Evolutionary conservation across 2,888 invertebrate genomes (phyloP), one percentile per base, ranked within the genome.

Genomic region (Cryptophagus acutangulus): DNA sequence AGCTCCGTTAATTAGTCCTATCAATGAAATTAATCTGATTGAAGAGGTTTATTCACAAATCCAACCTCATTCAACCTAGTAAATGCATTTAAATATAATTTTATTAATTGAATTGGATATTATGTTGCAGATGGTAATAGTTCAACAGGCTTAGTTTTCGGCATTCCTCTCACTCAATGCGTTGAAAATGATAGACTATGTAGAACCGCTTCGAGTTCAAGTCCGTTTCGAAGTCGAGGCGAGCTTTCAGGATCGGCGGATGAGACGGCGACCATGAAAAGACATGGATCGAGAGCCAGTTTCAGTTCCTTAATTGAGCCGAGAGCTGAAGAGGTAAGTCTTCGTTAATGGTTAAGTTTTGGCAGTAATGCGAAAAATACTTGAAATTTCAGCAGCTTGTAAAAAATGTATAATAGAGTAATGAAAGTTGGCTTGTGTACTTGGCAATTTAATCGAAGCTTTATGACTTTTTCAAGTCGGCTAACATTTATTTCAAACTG

Each of bases 101-200:
- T 20, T 26, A n/a, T 3, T n/a, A 26, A 6, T n/a, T 26, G 12
- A 6, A 3, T 8, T 26, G 3, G n/a, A n/a, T n/a, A 20, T 28
- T 28, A 10, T 36, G 18, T 54, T 55, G 14, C 53, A 63, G 63
- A 64, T 41, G 57, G 55, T 17, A 46, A 43, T 34, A 49, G 44
- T 39, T 48, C 40, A 36, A 65, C 73, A 49, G 83, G 87, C 40
- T 73, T 84, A 54, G 86, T 90, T 40, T 94, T 94, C 61, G 92
- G 92, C 5, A 82, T 91, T 50, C 82, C 91, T 1, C 71, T 94
- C 51, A 75, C 81, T 37, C 87, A 87, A 62, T 92, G 92, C 64
- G 79, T 93, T 55, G 84, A 86, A 61, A 85, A 88, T 55, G 92
- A 92, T 69, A 69, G 76, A 43, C 59, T 78, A 40, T 66, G 73